These are phyloP conservation scores for Ptychobarbus kaznakovi DNA, from an alignment of 2,797 vertebrate genomes.

Conservation along the genomic window DNA sequence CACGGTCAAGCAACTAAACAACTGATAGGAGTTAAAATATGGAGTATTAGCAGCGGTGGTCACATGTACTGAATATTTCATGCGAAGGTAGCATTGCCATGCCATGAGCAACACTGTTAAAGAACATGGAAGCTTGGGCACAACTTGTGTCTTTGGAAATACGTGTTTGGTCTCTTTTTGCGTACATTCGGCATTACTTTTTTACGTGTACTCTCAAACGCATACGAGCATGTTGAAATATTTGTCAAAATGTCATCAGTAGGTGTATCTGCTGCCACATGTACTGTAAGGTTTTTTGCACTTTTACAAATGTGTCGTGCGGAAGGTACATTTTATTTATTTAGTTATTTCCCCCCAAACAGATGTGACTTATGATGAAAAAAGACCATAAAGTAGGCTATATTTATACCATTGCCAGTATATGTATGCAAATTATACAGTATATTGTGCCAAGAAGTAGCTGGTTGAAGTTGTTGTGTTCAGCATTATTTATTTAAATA, in stretches of 20 bases:
- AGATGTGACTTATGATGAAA: conserved; percentile 12
- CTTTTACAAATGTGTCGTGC: conserved; percentile 49
- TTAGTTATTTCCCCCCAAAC: conserved; percentile 16
- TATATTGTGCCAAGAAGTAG: conserved; percentile 62
- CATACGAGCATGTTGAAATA: conserved; percentile 57
- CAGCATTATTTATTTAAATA: conserved; percentile 45
- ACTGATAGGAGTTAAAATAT: conserved; percentile 1
- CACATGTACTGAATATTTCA: conserved; percentile 19
- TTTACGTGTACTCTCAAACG: conserved; percentile 49
- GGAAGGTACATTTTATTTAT: conserved; percentile 31
- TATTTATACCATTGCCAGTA: conserved; percentile 59
- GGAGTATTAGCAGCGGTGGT: conserved; percentile 5
- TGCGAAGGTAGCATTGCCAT: conserved; percentile 50
- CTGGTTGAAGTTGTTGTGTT: conserved; percentile 58
- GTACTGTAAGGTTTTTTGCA: conserved; percentile 44
- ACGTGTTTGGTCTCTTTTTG: conserved; percentile 51
- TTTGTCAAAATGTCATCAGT: conserved; percentile 56
- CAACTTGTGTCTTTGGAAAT: conserved; percentile 45
- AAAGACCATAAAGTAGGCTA: conserved; percentile 34
- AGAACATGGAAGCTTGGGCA: conserved; percentile 46
- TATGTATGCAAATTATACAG: conserved; percentile 64
- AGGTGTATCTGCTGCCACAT: conserved; percentile 54
- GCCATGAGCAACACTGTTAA: conserved; percentile 55
- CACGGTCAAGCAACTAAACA: conserved; percentile 39
- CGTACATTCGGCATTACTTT: conserved; percentile 52